phyloP scores from a whole-genome alignment of 2,888 invertebrate genomes.

The Mystacides longicornis region DNA sequence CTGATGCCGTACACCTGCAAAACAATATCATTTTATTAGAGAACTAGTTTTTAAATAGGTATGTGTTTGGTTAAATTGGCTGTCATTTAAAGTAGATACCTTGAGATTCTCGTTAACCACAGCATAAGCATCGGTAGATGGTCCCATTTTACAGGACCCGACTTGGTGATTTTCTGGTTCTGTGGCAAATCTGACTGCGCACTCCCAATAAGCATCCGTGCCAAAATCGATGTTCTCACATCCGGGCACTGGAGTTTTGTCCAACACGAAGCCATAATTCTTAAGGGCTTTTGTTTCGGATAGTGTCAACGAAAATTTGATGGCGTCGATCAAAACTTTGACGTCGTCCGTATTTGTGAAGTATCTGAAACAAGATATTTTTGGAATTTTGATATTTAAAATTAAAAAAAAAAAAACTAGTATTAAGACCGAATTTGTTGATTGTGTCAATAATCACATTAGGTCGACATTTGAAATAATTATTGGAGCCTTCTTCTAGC shows the following conservation, averaged over 20 bases:
- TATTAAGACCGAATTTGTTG: too few relatives aligned
- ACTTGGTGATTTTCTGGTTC: constrained; percentile 79
- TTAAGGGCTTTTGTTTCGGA: constrained; percentile 59
- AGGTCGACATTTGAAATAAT: too few relatives aligned
- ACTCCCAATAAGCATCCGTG: constrained; percentile 70
- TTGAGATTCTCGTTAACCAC: constrained; percentile 66
- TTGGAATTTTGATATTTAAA: too few relatives aligned
- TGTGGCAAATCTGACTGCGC: constrained; percentile 65
- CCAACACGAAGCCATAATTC: constrained; percentile 67
- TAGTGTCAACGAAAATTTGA: constrained; percentile 67
- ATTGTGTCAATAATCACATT: too few relatives aligned
- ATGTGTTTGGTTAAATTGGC: background rate
- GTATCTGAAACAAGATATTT: constrained; percentile 43
- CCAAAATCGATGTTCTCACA: constrained; percentile 71
- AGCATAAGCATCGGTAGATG: constrained; percentile 58
- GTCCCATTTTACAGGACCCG: constrained; percentile 79
- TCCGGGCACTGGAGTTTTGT: constrained; percentile 63
- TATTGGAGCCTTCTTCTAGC: too few relatives aligned
- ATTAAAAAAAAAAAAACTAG: too few relatives aligned
- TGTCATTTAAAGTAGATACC: constrained; percentile 29
- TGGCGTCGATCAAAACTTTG: constrained; percentile 72
- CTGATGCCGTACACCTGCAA: constrained; percentile 56
- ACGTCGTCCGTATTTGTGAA: constrained; percentile 73
- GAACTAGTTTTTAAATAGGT: background rate
- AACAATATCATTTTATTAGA: background rate